phyloP scores from a whole-genome alignment of 2,113 vertebrate species.

The Clarias gariepinus region DNA sequence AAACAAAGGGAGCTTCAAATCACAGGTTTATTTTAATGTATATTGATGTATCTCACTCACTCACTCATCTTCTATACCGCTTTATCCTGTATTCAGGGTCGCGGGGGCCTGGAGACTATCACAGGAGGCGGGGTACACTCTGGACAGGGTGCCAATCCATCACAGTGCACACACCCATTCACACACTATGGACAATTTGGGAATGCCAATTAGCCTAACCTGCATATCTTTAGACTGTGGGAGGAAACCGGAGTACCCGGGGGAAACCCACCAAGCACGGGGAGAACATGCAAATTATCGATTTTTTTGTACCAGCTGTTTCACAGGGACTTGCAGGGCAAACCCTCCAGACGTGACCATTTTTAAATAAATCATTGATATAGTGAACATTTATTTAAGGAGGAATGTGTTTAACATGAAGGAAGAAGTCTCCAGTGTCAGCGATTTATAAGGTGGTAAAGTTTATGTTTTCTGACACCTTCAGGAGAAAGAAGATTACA shows the following conservation, averaged over 20 bases:
- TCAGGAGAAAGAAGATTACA: neutral
- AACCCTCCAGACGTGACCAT: neutral
- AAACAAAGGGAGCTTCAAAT: neutral
- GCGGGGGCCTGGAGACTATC: too few relatives aligned
- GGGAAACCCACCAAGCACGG: too few relatives aligned
- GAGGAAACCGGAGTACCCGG: too few relatives aligned
- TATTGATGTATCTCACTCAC: too few relatives aligned
- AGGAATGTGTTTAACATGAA: neutral
- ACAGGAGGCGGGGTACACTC: too few relatives aligned
- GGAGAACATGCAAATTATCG: neutral
- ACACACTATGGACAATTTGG: too few relatives aligned
- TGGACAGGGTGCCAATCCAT: too few relatives aligned
- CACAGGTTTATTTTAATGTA: neutral
- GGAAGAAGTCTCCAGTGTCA: neutral
- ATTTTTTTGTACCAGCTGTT: neutral
- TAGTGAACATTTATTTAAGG: neutral
- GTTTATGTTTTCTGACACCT: neutral
- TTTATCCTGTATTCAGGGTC: too few relatives aligned
- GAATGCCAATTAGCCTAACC: too few relatives aligned
- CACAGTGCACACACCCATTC: too few relatives aligned
- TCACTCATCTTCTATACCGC: too few relatives aligned
- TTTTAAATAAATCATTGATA: neutral
- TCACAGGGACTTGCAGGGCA: neutral
- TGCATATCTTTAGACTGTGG: too few relatives aligned
- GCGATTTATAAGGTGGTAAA: neutral